Conservation (phyloP, 2,888 invertebrate species). For the Nysson spinosus region DNA sequence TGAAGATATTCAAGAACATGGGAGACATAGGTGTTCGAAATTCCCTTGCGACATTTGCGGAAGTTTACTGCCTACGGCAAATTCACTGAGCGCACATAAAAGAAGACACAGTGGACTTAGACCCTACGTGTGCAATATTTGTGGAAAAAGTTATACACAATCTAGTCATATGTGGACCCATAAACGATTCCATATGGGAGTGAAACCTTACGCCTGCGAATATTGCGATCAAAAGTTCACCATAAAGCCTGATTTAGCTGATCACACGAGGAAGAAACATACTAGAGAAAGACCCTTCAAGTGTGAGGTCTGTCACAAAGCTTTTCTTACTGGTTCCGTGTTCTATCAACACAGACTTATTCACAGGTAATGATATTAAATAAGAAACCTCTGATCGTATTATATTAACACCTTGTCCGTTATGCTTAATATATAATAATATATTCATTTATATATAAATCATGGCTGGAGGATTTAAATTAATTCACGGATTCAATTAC, state of each 20-base stretch:
- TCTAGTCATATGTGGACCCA: conserved; percentile 84
- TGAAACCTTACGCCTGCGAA: conserved; percentile 82
- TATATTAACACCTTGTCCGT: too few species aligned
- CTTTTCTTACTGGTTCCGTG: conserved; percentile 82
- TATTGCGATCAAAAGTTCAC: conserved; percentile 82
- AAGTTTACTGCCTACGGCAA: conserved; percentile 62
- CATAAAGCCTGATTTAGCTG: conserved; percentile 82
- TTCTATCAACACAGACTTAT: conserved; percentile 83
- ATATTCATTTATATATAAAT: too few species aligned
- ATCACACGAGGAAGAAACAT: conserved; percentile 82
- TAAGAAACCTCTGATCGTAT: too few species aligned
- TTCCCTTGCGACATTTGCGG: conserved; percentile 69
- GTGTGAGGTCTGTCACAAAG: conserved; percentile 81
- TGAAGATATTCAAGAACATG: conserved; percentile 58
- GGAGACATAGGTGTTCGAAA: conserved; percentile 65
- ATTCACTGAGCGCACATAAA: conserved; percentile 67
- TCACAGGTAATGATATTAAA: too few species aligned
- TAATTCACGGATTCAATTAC: too few species aligned
- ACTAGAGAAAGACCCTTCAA: conserved; percentile 83
- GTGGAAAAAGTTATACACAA: conserved; percentile 77
- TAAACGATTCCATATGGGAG: conserved; percentile 83
- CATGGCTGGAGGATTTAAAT: too few species aligned
- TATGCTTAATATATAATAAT: too few species aligned
- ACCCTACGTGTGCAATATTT: conserved; percentile 70
- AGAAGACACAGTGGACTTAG: conserved; percentile 69